Conservation (phyloP, 1,140 invertebrate species). For the Samia ricini region DNA sequence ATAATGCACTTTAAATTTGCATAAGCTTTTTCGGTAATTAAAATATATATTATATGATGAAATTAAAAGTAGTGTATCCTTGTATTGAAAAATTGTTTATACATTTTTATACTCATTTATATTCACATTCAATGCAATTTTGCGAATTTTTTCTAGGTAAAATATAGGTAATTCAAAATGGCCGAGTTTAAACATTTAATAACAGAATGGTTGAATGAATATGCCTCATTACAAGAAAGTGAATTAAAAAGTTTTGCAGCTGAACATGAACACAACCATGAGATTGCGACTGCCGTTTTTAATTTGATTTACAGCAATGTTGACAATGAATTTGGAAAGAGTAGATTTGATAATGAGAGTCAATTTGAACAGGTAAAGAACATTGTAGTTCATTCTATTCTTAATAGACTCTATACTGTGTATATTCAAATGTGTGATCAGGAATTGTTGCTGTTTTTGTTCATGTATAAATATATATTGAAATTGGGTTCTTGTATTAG, state of each 20-base stretch:
- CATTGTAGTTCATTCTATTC: not conserved
- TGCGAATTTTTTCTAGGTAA: not conserved
- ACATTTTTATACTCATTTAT: not conserved
- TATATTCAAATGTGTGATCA: not conserved
- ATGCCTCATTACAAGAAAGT: slow-evolving; percentile 83
- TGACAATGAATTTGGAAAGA: slow-evolving; percentile 34
- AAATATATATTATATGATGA: no score
- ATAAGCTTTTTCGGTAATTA: no score
- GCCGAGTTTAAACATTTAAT: slow-evolving; percentile 83
- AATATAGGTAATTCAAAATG: slow-evolving; percentile 73
- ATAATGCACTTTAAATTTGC: not conserved
- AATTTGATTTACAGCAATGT: slow-evolving; percentile 56
- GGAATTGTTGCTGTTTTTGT: no score
- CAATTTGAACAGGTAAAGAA: slow-evolving; percentile 46
- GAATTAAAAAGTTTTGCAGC: slow-evolving; percentile 88
- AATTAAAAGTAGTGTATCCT: no score
- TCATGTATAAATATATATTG: no score
- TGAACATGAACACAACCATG: slow-evolving; percentile 88
- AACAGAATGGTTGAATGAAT: slow-evolving; percentile 89
- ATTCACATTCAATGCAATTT: no score
- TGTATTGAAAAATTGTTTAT: not conserved
- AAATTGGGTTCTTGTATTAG: no score
- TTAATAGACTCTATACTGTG: not conserved
- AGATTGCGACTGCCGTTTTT: slow-evolving; percentile 84
- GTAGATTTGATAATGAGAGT: slow-evolving; percentile 33